These are phyloP conservation scores for Phoenicopterus ruber DNA, from an alignment of 2,113 vertebrate species.

Conservation along the genomic window DNA sequence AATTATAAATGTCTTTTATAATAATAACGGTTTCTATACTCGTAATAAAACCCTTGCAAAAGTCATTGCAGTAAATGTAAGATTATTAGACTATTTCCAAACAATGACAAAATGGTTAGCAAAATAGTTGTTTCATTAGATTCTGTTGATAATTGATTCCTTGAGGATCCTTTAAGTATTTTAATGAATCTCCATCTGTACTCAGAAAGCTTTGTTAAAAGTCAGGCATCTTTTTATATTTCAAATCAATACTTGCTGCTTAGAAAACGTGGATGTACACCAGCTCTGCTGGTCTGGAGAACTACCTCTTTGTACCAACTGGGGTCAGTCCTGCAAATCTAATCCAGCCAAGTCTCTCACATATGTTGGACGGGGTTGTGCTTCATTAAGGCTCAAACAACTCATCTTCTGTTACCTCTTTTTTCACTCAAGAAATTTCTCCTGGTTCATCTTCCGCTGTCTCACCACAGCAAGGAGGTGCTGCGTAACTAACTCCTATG, in stretches of 20 bases:
- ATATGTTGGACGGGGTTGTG: neutral
- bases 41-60: constrained; percentile 22
- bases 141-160: constrained; percentile 33
- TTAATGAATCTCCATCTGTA: constrained; percentile 7
- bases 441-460: neutral
- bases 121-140: constrained; percentile 57
- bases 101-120: constrained; percentile 35
- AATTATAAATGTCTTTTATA: constrained; percentile 59
- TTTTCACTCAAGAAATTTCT: neutral
- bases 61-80: constrained; percentile 39
- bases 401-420: neutral
- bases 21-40: constrained; percentile 22
- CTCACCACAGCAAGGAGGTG: neutral
- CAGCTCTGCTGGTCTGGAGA: neutral
- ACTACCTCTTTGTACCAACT: neutral
- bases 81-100: constrained; percentile 52
- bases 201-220: constrained; percentile 1
- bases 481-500: neutral
- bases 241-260: neutral
- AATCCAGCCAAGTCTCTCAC: neutral
- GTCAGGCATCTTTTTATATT: neutral
- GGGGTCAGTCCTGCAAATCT: neutral
- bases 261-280: neutral
- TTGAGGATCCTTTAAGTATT: neutral
- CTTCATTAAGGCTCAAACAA: neutral